Evolutionary conservation across 1,140 invertebrate species (phyloP).

Genomic region (Gonioctena quinquepunctata): DNA sequence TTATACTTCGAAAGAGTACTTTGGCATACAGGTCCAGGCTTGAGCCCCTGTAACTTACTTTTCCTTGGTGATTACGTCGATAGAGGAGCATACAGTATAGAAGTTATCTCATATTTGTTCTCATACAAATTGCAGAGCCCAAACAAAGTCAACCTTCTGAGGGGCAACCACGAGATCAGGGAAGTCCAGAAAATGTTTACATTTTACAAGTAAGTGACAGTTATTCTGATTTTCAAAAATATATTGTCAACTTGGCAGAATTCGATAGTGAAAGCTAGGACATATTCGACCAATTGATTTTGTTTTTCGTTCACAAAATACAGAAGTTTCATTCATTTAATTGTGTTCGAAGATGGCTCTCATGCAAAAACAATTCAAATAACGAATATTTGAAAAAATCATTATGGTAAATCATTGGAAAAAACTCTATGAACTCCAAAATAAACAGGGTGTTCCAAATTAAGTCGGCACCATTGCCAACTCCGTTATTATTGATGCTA

Average conservation of each 20-base stretch:
- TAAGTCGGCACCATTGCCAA: too few relatives aligned
- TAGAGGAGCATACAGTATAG: constrained; percentile 64
- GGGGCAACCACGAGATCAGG: constrained; percentile 71
- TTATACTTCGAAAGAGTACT: constrained; percentile 56
- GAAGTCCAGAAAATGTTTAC: constrained; percentile 72
- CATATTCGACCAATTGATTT: too few relatives aligned
- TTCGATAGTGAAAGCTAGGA: neutral
- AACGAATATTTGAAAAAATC: too few relatives aligned
- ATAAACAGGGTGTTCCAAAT: too few relatives aligned
- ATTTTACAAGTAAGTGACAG: constrained; percentile 62
- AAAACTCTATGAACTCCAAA: too few relatives aligned
- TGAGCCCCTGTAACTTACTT: constrained; percentile 62
- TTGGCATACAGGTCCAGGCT: constrained; percentile 54
- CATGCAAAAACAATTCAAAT: too few relatives aligned
- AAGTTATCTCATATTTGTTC: constrained; percentile 69
- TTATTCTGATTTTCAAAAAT: too few relatives aligned
- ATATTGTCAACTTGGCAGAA: neutral
- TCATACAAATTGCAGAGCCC: constrained; percentile 67
- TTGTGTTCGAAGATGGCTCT: too few relatives aligned
- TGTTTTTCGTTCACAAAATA: too few relatives aligned
- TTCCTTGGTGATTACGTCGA: constrained; percentile 75
- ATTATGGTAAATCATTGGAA: too few relatives aligned
- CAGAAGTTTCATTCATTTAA: too few relatives aligned
- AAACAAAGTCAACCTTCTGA: constrained; percentile 63
- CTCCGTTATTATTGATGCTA: too few relatives aligned